Evolutionary conservation across 2,888 invertebrate genomes (phyloP).

Genomic region (Linyphia triangularis): DNA sequence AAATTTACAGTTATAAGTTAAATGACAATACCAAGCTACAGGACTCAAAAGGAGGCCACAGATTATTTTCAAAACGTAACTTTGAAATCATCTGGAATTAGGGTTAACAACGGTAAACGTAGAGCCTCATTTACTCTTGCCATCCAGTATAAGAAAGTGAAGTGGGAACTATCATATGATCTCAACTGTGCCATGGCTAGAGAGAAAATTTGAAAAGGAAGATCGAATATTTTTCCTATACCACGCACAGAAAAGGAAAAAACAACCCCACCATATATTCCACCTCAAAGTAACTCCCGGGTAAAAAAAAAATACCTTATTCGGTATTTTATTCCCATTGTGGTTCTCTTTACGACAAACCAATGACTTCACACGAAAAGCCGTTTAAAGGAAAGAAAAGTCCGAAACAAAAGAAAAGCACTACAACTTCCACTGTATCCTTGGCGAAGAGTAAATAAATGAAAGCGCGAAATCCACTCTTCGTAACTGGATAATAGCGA

Average conservation of each 20-base stretch:
- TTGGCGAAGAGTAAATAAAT: conserved; percentile 32
- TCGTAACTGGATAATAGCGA: conserved; percentile 58
- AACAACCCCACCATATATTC: no score
- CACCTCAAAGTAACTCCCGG: background rate
- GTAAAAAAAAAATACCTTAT: conserved; percentile 6
- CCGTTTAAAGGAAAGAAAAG: conserved; percentile 15
- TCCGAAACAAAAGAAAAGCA: background rate
- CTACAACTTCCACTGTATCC: conserved; percentile 29
- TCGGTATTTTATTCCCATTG: conserved; percentile 40
- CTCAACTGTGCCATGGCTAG: no score
- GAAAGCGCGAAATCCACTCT: conserved; percentile 17
- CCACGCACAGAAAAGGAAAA: background rate
- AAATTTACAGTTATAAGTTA: no score
- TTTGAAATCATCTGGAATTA: no score
- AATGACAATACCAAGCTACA: no score
- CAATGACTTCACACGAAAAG: conserved; percentile 41
- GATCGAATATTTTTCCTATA: background rate
- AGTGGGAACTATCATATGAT: no score
- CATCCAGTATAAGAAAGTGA: no score
- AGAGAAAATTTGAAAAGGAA: no score
- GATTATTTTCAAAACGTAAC: no score
- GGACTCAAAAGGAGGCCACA: no score
- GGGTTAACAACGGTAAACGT: no score
- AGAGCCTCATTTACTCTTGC: no score
- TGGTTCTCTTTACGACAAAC: conserved; percentile 17